A percentile compares a stretch with the other conserved stretches of the same genome.
Evolutionary conservation across 35 echinoderm and acorn worm genomes (phyloP).

Genomic region (Acanthaster planci): DNA sequence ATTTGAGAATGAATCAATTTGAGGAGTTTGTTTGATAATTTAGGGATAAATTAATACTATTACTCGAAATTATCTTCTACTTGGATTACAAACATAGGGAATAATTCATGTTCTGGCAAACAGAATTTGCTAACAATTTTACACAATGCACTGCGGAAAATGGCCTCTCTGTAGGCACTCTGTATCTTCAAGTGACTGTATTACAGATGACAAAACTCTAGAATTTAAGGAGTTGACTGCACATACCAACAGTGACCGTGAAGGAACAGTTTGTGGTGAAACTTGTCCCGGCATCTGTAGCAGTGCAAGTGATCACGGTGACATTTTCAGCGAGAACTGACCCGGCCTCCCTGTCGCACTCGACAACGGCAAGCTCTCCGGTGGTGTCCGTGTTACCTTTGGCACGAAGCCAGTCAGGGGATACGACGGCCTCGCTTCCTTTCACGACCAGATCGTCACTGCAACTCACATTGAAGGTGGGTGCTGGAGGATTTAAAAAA

Average conservation of each 20-base stretch:
- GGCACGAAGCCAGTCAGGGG: not conserved
- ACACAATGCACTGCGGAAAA: too few species aligned
- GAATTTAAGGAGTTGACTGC: too few species aligned
- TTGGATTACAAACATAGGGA: too few species aligned
- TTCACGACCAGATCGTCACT: not conserved
- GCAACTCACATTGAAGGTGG: not conserved
- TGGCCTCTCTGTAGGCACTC: too few species aligned
- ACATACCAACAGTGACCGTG: not conserved
- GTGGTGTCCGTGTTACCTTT: not conserved
- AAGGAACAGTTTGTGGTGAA: not conserved
- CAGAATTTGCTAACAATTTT: too few species aligned
- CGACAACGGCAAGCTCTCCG: not conserved
- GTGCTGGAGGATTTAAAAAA: not conserved
- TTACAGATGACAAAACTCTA: too few species aligned
- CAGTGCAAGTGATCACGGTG: not conserved
- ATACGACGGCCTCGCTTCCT: not conserved
- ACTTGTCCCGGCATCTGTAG: not conserved
- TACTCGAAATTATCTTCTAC: too few species aligned
- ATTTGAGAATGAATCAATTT: too few species aligned
- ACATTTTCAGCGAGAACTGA: not conserved
- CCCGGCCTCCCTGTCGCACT: not conserved
- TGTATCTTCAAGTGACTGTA: too few species aligned
- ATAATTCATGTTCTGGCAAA: too few species aligned
- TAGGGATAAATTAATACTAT: too few species aligned
- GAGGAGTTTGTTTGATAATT: too few species aligned